A percentile compares a stretch with the other conserved stretches of the same genome.
Evolutionary conservation across 2,888 invertebrate genomes (phyloP).

Genomic region (Sepioteuthis lessoniana): DNA sequence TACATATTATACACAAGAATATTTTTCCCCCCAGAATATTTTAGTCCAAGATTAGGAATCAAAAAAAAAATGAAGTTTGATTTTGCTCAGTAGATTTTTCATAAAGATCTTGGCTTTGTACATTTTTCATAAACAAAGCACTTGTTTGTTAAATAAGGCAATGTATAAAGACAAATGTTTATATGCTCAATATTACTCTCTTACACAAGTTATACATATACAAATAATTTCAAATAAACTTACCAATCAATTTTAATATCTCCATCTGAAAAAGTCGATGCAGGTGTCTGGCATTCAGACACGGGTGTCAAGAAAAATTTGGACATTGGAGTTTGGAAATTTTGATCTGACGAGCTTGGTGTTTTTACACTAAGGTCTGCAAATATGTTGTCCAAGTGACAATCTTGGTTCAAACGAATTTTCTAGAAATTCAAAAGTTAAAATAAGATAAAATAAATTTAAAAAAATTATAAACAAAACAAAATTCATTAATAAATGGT

Average conservation of each 20-base stretch:
- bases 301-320: neutral
- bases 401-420: constrained; percentile 35
- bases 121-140: too few relatives aligned
- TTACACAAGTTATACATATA: too few relatives aligned
- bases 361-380: neutral
- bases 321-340: constrained; percentile 24
- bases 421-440: neutral
- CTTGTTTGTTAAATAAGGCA: too few relatives aligned
- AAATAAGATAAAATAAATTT: neutral
- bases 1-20: too few relatives aligned
- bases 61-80: too few relatives aligned
- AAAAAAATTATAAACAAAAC: too few relatives aligned
- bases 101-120: too few relatives aligned
- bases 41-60: too few relatives aligned
- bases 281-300: constrained; percentile 16
- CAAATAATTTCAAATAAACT: neutral
- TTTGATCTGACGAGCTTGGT: neutral
- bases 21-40: too few relatives aligned
- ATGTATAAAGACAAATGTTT: too few relatives aligned
- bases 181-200: too few relatives aligned
- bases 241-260: constrained; percentile 41
- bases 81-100: too few relatives aligned
- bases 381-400: neutral
- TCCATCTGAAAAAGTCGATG: constrained; percentile 4
- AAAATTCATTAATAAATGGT: neutral